These are phyloP conservation scores for Scaptodrosophila lebanonensis DNA, from an alignment of 1,140 invertebrate genomes.

Conservation along the genomic window DNA sequence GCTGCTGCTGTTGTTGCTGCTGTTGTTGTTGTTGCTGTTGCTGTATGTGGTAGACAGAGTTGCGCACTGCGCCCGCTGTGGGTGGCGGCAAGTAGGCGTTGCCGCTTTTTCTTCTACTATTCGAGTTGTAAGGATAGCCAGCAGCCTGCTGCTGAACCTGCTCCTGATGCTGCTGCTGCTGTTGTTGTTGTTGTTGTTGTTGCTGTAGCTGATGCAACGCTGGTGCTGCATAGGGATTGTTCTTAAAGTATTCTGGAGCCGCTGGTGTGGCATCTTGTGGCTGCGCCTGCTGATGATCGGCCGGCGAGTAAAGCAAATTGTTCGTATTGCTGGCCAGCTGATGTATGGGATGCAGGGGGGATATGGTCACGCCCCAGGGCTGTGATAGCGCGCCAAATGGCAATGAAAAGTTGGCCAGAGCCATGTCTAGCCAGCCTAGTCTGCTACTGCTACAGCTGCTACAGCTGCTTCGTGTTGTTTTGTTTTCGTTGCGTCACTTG, in stretches of 20 bases:
- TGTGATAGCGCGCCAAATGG: constrained; percentile 65
- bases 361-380: constrained; percentile 70
- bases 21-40: constrained; percentile 37
- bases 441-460: neutral
- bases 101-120: constrained; percentile 52
- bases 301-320: constrained; percentile 73
- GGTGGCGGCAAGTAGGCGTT: constrained; percentile 70
- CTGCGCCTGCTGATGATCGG: constrained; percentile 64
- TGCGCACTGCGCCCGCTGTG: constrained; percentile 36
- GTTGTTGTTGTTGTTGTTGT: constrained; percentile 15
- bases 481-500: constrained; percentile 25
- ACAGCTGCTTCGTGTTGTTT: no score
- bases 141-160: constrained; percentile 4
- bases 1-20: constrained; percentile 45
- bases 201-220: constrained; percentile 36
- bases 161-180: constrained; percentile 8
- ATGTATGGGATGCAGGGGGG: constrained; percentile 69
- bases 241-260: constrained; percentile 51
- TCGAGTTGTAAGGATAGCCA: constrained; percentile 58
- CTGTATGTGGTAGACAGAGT: constrained; percentile 57
- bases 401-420: constrained; percentile 72
- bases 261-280: constrained; percentile 9
- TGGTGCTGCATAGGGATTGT: constrained; percentile 55
- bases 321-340: constrained; percentile 74
- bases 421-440: constrained; percentile 49